These are phyloP conservation scores for Andrena dorsata DNA, from an alignment of 2,888 invertebrate species.

Conservation along the genomic window DNA sequence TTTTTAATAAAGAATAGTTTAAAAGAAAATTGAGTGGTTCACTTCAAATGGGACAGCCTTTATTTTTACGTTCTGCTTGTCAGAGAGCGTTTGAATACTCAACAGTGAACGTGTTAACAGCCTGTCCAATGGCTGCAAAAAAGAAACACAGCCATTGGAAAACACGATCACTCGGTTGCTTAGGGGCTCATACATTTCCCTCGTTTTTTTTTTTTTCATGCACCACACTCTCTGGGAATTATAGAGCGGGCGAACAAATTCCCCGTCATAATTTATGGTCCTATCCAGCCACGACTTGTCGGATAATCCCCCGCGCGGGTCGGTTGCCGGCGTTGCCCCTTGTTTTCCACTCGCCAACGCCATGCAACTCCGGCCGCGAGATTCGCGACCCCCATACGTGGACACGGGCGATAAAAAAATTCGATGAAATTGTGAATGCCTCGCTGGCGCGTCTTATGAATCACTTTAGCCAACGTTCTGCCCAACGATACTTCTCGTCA, in stretches of 20 bases:
- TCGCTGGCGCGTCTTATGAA: constrained; percentile 59
- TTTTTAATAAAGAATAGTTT: not conserved
- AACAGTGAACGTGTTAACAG: not conserved
- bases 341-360: constrained; percentile 40
- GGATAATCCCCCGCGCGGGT: constrained; percentile 71
- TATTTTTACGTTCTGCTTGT: no score
- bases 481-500: constrained; percentile 52
- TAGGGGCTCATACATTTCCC: not conserved
- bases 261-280: constrained; percentile 72
- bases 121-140: not conserved
- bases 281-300: constrained; percentile 68
- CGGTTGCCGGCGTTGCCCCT: constrained; percentile 61
- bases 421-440: constrained; percentile 62
- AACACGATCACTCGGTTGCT: constrained; percentile 35
- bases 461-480: constrained; percentile 55
- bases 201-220: constrained; percentile 38
- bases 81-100: not conserved
- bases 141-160: constrained; percentile 19
- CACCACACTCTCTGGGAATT: constrained; percentile 61
- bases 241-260: constrained; percentile 71
- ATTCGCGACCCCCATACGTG: constrained; percentile 31
- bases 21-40: no score
- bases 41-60: no score
- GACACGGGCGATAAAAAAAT: constrained; percentile 36
- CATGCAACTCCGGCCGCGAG: constrained; percentile 9